These are phyloP conservation scores for Austrolebias charrua DNA, from an alignment of 2,797 vertebrate species.

Conservation along the genomic window DNA sequence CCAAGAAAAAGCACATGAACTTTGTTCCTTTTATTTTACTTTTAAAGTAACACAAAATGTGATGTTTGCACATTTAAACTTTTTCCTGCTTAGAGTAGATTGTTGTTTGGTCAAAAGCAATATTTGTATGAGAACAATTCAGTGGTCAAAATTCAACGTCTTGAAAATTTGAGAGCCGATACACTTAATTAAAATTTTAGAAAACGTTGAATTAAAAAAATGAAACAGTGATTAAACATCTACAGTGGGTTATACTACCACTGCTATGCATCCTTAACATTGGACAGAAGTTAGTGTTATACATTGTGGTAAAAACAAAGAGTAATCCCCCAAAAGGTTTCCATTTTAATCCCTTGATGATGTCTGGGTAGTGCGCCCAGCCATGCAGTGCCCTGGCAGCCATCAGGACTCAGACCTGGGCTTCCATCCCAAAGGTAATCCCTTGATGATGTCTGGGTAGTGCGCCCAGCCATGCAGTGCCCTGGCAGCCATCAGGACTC, in stretches of 20 bases:
- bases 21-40: background rate
- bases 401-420: no score
- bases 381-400: no score
- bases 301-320: conserved; percentile 48
- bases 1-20: conserved; percentile 20
- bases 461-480: conserved; percentile 54
- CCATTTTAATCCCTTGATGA: conserved; percentile 71
- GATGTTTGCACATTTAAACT: conserved; percentile 4
- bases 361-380: no score
- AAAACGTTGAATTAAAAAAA: background rate
- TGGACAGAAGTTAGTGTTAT: conserved; percentile 41
- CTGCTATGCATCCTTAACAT: conserved; percentile 20
- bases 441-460: conserved; percentile 69
- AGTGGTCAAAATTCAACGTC: background rate
- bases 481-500: conserved; percentile 62
- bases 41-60: background rate
- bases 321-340: conserved; percentile 62
- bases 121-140: background rate
- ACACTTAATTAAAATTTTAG: background rate
- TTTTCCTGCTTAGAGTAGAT: background rate
- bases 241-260: background rate
- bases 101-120: background rate
- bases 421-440: no score
- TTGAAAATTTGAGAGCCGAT: no score
- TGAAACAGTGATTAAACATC: conserved; percentile 2